These are phyloP conservation scores for Apeltes quadracus DNA, from an alignment of 2,113 vertebrate species.

Conservation along the genomic window DNA sequence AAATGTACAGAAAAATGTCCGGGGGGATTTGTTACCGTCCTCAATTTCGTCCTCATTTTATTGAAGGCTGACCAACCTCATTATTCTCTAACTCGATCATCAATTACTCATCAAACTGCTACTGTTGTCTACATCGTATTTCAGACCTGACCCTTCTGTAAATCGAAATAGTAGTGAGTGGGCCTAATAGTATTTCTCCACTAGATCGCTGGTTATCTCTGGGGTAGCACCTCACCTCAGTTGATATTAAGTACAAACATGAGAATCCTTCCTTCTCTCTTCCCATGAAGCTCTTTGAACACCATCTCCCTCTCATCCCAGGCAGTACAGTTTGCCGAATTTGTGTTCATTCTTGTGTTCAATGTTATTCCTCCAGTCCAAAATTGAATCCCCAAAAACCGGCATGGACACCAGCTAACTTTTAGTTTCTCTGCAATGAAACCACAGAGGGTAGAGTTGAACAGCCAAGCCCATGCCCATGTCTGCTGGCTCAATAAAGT, in stretches of 20 bases:
- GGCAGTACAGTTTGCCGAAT: neutral
- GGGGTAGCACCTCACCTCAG: neutral
- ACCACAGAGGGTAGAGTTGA: conserved; percentile 19
- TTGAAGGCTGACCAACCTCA: neutral
- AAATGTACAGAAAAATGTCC: neutral
- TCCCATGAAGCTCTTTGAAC: neutral
- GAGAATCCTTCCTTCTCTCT: neutral
- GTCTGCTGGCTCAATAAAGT: conserved; percentile 55
- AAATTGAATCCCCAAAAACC: neutral
- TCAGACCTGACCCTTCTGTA: neutral
- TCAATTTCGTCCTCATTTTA: neutral
- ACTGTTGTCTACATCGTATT: neutral
- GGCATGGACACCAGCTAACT: neutral
- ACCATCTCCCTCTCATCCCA: neutral
- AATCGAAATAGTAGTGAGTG: neutral
- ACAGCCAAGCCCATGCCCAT: conserved; percentile 18
- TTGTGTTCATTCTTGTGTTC: neutral
- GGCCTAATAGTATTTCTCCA: neutral
- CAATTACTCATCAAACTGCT: neutral
- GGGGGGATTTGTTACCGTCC: neutral
- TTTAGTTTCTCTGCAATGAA: conserved; percentile 10
- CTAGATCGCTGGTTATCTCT: neutral
- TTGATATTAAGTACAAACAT: neutral
- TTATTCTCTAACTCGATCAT: neutral
- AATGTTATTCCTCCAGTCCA: neutral